A percentile compares a stretch with the other conserved stretches of the same genome.
Conservation (phyloP, 2,888 invertebrate species). For the Nowickia ferox region DNA sequence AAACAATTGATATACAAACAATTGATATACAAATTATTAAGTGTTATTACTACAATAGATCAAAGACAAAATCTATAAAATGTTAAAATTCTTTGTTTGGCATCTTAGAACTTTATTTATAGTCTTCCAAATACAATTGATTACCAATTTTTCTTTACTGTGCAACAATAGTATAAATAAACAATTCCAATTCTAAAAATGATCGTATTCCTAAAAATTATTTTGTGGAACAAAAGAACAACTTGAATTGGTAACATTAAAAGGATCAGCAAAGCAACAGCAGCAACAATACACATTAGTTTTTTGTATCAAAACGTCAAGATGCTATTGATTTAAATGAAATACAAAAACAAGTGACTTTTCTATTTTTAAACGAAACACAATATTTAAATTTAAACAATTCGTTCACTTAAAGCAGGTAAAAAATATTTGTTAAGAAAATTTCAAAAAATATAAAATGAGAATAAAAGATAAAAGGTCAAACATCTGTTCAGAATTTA, state of each 20-base stretch:
- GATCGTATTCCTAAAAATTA: neutral
- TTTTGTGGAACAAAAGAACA: slow-evolving; percentile 55
- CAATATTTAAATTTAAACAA: slow-evolving; percentile 39
- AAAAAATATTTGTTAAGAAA: slow-evolving; percentile 12
- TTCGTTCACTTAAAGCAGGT: slow-evolving; percentile 37
- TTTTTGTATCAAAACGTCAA: slow-evolving; percentile 61
- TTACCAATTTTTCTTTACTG: no score
- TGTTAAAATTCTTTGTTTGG: no score
- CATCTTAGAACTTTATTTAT: no score
- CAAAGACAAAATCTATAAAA: no score
- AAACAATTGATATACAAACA: no score
- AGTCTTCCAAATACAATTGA: no score
- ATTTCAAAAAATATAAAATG: slow-evolving; percentile 10
- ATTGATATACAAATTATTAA: no score
- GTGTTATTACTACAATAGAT: no score
- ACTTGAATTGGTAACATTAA: slow-evolving; percentile 56
- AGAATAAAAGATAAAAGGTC: slow-evolving; percentile 23
- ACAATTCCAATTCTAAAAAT: no score
- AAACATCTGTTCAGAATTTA: slow-evolving; percentile 62
- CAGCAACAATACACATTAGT: slow-evolving; percentile 45
- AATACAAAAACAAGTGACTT: slow-evolving; percentile 77
- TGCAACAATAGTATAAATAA: no score
- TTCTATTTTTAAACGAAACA: slow-evolving; percentile 55
- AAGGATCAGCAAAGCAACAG: slow-evolving; percentile 5
- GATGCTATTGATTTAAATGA: slow-evolving; percentile 78